These are phyloP conservation scores for Morelia viridis DNA, from an alignment of 2,797 vertebrate species.

Conservation along the genomic window DNA sequence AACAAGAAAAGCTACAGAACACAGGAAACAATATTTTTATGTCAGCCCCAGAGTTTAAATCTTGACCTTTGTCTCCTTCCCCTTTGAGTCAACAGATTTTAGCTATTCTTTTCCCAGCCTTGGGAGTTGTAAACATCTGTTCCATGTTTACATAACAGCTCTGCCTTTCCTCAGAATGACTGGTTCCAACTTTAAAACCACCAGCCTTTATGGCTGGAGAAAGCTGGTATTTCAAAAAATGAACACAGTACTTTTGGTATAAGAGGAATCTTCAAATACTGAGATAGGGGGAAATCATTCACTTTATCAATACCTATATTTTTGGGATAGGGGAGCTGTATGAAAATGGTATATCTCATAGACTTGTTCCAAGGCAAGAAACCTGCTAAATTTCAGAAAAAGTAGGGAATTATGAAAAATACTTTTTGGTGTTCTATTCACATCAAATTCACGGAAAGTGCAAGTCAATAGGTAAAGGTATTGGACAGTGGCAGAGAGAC, in stretches of 20 bases:
- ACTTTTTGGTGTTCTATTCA: neutral
- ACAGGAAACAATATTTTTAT: neutral
- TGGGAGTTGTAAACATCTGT: neutral
- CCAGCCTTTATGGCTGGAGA: neutral
- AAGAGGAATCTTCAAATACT: neutral
- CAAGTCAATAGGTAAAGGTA: no score
- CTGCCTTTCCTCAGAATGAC: neutral
- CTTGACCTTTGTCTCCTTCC: neutral
- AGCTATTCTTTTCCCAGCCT: neutral
- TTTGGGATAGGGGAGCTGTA: neutral
- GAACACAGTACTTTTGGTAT: neutral
- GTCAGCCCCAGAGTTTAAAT: neutral
- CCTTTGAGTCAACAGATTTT: neutral
- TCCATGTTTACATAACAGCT: neutral
- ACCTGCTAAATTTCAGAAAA: neutral
- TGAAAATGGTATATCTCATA: neutral
- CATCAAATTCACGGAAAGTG: no score
- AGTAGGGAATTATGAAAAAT: neutral
- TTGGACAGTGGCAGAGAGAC: no score
- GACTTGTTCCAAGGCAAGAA: neutral
- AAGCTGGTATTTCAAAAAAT: neutral
- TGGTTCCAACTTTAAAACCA: neutral
- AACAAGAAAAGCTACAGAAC: neutral
- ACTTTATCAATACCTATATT: neutral
- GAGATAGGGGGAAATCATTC: neutral